Evolutionary conservation across 2,888 invertebrate species (phyloP).

Genomic region (Andrena haemorrhoa): DNA sequence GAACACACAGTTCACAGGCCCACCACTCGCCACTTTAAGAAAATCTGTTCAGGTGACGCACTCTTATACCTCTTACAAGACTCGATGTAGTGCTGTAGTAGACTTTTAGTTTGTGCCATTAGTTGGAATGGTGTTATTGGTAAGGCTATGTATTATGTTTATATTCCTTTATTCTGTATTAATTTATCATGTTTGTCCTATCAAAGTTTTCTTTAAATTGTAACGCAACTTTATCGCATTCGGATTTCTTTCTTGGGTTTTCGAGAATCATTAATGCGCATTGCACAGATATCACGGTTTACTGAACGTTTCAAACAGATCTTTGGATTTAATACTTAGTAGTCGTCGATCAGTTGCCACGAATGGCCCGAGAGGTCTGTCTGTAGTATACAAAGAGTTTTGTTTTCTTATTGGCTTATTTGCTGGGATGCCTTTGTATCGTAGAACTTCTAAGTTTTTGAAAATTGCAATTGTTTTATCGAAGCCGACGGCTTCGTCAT

Average conservation of each 20-base stretch:
- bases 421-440: slow-evolving; percentile 63
- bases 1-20: slow-evolving; percentile 87
- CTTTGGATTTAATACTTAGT: neutral
- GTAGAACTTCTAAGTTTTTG: slow-evolving; percentile 53
- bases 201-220: slow-evolving; percentile 16
- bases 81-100: slow-evolving; percentile 83
- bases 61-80: slow-evolving; percentile 82
- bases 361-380: slow-evolving; percentile 38
- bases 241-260: slow-evolving; percentile 37
- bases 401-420: slow-evolving; percentile 60
- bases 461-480: slow-evolving; percentile 50
- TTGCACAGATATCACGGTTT: slow-evolving; percentile 2
- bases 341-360: slow-evolving; percentile 15
- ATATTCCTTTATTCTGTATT: slow-evolving; percentile 42
- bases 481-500: slow-evolving; percentile 49
- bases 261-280: slow-evolving; percentile 24
- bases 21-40: slow-evolving; percentile 87
- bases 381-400: slow-evolving; percentile 43
- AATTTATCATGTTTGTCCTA: slow-evolving; percentile 30
- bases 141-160: slow-evolving; percentile 66
- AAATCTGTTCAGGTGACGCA: slow-evolving; percentile 86
- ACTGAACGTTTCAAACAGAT: slow-evolving; percentile 4
- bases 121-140: slow-evolving; percentile 78
- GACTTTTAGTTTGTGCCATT: slow-evolving; percentile 75
- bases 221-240: slow-evolving; percentile 26